Conservation (phyloP, 2,888 invertebrate species). For the Tachystola acroxantha region DNA sequence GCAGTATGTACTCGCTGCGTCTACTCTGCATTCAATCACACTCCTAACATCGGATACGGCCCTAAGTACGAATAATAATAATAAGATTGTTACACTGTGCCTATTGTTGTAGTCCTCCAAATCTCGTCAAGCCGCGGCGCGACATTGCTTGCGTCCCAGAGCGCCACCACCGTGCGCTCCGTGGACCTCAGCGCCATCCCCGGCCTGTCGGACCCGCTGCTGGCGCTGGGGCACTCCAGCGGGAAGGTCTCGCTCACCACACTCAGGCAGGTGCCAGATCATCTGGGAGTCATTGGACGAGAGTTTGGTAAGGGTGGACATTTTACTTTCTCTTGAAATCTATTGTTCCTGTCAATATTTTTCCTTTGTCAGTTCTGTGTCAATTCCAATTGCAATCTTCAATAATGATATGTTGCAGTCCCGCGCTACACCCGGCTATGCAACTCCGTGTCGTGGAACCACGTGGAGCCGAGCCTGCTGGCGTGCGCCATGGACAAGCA, state of each 20-base stretch:
- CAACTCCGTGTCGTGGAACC: slow-evolving; percentile 93
- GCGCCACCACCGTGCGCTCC: slow-evolving; percentile 91
- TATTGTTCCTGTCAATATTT: slow-evolving; percentile 2
- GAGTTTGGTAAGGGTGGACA: slow-evolving; percentile 89
- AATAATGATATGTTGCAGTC: slow-evolving; percentile 69
- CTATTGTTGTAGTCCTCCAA: slow-evolving; percentile 40
- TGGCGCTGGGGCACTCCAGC: slow-evolving; percentile 93
- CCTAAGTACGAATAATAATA: too few species aligned
- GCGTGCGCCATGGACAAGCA: slow-evolving; percentile 94
- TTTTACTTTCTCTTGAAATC: slow-evolving; percentile 6
- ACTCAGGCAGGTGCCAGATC: slow-evolving; percentile 84
- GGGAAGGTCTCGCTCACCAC: slow-evolving; percentile 91
- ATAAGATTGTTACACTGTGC: too few species aligned
- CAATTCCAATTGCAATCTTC: too few species aligned
- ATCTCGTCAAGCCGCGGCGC: slow-evolving; percentile 84
- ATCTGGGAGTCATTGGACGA: slow-evolving; percentile 82
- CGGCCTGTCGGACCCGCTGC: slow-evolving; percentile 85
- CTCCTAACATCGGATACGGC: too few species aligned
- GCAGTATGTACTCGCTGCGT: too few species aligned
- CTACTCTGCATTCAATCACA: too few species aligned
- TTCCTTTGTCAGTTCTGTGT: too few species aligned
- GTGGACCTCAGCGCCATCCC: slow-evolving; percentile 89
- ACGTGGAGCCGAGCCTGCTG: slow-evolving; percentile 86
- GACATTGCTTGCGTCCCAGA: slow-evolving; percentile 84
- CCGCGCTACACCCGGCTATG: slow-evolving; percentile 92